These are phyloP conservation scores for Pseudorasbora parva DNA, from an alignment of 2,113 vertebrate genomes.

Conservation along the genomic window DNA sequence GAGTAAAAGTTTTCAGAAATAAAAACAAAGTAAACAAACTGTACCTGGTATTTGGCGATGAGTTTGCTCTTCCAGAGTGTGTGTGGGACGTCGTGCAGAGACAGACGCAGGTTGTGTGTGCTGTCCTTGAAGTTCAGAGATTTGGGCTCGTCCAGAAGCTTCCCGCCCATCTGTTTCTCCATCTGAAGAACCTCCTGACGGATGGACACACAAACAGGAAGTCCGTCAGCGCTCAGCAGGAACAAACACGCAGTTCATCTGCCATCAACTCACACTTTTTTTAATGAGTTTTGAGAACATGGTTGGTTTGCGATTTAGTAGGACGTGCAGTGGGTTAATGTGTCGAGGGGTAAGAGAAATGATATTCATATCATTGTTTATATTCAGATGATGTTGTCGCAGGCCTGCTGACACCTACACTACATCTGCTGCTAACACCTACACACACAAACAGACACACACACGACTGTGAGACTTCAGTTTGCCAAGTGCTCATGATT, in stretches of 20 bases:
- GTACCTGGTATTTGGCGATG: conserved; percentile 96
- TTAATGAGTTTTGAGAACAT: too few relatives aligned
- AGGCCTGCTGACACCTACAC: conserved; percentile 63
- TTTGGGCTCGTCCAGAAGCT: conserved; percentile 96
- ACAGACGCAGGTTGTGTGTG: conserved; percentile 94
- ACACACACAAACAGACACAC: conserved; percentile 46
- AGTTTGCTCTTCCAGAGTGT: conserved; percentile 96
- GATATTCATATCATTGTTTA: conserved; percentile 10
- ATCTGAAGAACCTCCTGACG: conserved; percentile 93
- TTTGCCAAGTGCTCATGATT: not conserved
- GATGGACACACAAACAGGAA: not conserved
- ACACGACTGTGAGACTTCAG: not conserved
- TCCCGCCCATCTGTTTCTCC: conserved; percentile 95
- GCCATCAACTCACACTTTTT: conserved; percentile 6
- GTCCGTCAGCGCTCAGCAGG: not conserved
- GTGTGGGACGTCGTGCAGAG: conserved; percentile 92
- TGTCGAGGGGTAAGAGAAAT: not conserved
- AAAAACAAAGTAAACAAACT: too few relatives aligned
- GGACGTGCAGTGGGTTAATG: not conserved
- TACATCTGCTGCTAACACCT: conserved; percentile 65
- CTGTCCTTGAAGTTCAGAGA: conserved; percentile 96
- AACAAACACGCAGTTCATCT: conserved; percentile 5
- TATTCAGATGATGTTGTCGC: conserved; percentile 23
- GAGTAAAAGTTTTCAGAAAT: too few relatives aligned
- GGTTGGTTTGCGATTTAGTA: not conserved